Conservation (phyloP, 2,888 invertebrate genomes). For the Buathra laborator region DNA sequence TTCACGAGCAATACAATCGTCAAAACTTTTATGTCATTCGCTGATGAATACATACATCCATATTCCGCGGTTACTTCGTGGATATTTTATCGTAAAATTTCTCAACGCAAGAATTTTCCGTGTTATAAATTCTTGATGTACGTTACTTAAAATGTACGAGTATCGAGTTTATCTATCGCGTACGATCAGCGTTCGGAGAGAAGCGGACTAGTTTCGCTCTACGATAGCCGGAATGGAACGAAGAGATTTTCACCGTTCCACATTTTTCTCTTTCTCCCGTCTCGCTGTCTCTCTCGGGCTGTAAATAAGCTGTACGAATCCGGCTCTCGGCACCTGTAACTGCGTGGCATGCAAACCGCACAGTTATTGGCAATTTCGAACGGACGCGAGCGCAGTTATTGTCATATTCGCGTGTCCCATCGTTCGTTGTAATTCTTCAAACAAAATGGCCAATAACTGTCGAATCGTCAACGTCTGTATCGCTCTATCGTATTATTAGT, state of each 20-base stretch:
- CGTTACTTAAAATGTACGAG: not conserved
- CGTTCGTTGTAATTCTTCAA: not conserved
- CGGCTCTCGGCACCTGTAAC: conserved; percentile 19
- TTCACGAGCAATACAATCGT: too few relatives aligned
- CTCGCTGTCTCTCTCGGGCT: conserved; percentile 19
- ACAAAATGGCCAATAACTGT: not conserved
- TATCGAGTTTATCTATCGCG: conserved; percentile 65
- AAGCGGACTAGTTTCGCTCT: conserved; percentile 75
- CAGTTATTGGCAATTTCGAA: conserved; percentile 22
- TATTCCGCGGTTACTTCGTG: too few relatives aligned
- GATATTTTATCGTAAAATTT: not conserved
- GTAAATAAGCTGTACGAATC: conserved; percentile 50
- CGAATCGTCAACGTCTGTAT: not conserved
- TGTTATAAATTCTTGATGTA: conserved; percentile 14
- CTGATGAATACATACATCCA: not conserved
- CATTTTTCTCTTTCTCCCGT: conserved; percentile 73
- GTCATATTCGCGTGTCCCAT: not conserved
- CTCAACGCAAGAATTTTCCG: conserved; percentile 42
- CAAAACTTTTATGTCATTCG: too few relatives aligned
- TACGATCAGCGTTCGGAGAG: conserved; percentile 63
- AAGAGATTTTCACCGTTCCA: conserved; percentile 77
- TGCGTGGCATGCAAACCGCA: conserved; percentile 9
- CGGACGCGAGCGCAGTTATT: not conserved
- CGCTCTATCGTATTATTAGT: not conserved
- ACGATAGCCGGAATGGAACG: conserved; percentile 68